Conservation (phyloP, 2,797 vertebrate species). For the Distichodus sexfasciatus region DNA sequence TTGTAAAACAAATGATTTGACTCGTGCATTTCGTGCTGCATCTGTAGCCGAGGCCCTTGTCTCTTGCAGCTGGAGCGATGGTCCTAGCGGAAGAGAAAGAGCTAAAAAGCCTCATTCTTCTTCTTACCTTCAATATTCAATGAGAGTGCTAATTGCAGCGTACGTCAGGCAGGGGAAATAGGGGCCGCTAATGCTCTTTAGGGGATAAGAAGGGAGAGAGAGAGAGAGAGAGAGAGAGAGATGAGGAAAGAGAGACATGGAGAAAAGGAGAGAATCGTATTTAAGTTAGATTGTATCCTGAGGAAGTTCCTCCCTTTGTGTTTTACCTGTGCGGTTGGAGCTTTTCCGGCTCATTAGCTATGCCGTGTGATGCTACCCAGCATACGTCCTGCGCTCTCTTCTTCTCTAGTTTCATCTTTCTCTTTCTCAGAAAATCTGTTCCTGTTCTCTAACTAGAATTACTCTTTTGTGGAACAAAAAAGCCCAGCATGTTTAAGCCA, state of each 20-base stretch:
- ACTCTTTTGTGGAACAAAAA: neutral
- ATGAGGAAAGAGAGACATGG: slow-evolving; percentile 43
- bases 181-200: slow-evolving; percentile 49
- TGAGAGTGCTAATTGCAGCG: slow-evolving; percentile 76
- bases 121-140: slow-evolving; percentile 81
- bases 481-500: no score
- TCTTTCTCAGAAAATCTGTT: no score
- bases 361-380: slow-evolving; percentile 72
- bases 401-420: slow-evolving; percentile 40
- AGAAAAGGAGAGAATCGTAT: slow-evolving; percentile 58
- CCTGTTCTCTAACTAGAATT: neutral
- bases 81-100: slow-evolving; percentile 74
- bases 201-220: slow-evolving; percentile 40
- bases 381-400: slow-evolving; percentile 42
- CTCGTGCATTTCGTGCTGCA: slow-evolving; percentile 73
- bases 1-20: slow-evolving; percentile 71
- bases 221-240: slow-evolving; percentile 34
- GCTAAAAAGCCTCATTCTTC: slow-evolving; percentile 78
- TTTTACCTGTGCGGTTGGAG: slow-evolving; percentile 70
- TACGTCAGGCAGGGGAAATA: slow-evolving; percentile 63
- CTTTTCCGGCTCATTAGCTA: slow-evolving; percentile 78
- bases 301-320: slow-evolving; percentile 75
- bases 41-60: slow-evolving; percentile 73
- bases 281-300: slow-evolving; percentile 76
- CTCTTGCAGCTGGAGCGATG: slow-evolving; percentile 66